These are phyloP conservation scores for Cuculus canorus DNA, from an alignment of 2,797 vertebrate genomes.

Conservation along the genomic window DNA sequence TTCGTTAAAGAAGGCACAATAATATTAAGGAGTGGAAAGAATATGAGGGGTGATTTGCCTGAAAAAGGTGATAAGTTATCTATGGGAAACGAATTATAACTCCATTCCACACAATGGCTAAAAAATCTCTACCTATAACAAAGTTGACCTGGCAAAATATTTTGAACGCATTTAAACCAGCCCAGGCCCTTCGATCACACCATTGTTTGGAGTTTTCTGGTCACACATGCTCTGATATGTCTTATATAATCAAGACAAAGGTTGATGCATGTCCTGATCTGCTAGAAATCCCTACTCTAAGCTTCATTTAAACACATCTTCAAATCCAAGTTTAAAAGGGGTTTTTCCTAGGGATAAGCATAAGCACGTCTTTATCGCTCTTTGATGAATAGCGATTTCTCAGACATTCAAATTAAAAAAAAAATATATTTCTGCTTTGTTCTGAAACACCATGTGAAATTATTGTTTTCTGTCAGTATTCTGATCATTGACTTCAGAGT, in stretches of 20 bases:
- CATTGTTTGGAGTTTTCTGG: not conserved
- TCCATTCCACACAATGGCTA: not conserved
- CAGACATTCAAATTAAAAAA: not conserved
- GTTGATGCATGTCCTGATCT: not conserved
- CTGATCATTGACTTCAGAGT: not conserved
- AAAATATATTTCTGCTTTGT: not conserved
- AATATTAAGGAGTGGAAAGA: not conserved
- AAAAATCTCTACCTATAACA: not conserved
- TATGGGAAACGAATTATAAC: not conserved
- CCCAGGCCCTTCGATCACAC: not conserved
- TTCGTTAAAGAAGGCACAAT: not conserved
- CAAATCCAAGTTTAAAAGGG: not conserved
- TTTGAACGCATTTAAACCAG: not conserved
- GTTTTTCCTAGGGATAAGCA: not conserved
- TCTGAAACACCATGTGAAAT: not conserved
- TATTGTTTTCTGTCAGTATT: not conserved
- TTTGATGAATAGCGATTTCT: not conserved
- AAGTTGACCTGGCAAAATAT: not conserved
- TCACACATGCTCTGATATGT: not conserved
- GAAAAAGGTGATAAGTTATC: not conserved
- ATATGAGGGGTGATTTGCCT: not conserved
- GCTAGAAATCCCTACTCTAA: not conserved
- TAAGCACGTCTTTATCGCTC: not conserved
- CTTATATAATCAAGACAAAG: not conserved
- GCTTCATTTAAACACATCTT: not conserved